These are phyloP conservation scores for Agonopterix subpropinquella DNA, from an alignment of 2,888 invertebrate genomes.

Conservation along the genomic window DNA sequence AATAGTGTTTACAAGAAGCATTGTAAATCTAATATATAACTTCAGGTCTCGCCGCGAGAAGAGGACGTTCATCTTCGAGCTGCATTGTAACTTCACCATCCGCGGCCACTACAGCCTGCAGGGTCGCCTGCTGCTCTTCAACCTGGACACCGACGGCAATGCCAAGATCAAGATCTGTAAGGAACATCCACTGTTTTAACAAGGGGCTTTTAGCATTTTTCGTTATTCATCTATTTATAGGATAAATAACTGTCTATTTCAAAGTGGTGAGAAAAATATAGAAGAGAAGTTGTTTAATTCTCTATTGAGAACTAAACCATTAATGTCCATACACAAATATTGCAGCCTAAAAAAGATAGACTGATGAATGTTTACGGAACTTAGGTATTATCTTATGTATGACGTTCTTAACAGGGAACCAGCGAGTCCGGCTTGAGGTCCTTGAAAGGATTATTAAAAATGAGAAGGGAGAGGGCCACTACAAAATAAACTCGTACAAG, in stretches of 20 bases:
- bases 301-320: too few species aligned
- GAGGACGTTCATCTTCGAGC: constrained; percentile 59
- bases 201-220: too few species aligned
- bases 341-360: too few species aligned
- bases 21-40: neutral
- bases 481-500: constrained; percentile 68
- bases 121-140: constrained; percentile 60
- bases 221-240: too few species aligned
- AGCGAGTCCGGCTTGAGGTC: constrained; percentile 57
- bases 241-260: too few species aligned
- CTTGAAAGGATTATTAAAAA: constrained; percentile 53
- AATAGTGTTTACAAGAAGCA: neutral
- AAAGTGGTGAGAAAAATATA: too few species aligned
- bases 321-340: too few species aligned
- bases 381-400: too few species aligned
- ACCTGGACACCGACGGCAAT: constrained; percentile 58
- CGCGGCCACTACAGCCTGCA: constrained; percentile 55
- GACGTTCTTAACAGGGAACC: constrained; percentile 41
- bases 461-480: constrained; percentile 56
- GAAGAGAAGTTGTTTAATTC: too few species aligned
- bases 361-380: too few species aligned
- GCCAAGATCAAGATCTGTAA: constrained; percentile 65
- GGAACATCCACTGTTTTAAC: constrained; percentile 12
- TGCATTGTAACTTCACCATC: constrained; percentile 67
- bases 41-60: constrained; percentile 51